A percentile compares a stretch with the other conserved stretches of the same genome.
Evolutionary conservation across 2,797 vertebrate genomes (phyloP).

Genomic region (Morelia viridis): DNA sequence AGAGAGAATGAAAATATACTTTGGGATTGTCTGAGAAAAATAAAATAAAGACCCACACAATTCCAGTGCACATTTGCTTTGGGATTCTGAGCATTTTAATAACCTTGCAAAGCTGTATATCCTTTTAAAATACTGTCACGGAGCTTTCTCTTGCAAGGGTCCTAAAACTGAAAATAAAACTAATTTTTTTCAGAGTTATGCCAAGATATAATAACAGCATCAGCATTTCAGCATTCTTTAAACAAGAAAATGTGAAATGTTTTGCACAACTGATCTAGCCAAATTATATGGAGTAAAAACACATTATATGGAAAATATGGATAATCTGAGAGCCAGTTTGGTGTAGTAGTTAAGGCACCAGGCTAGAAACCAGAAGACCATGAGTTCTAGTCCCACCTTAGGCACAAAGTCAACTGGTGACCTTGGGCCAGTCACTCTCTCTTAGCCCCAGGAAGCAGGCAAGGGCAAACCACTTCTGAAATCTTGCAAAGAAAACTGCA

Average conservation of each 20-base stretch:
- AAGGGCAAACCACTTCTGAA: not conserved
- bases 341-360: not conserved
- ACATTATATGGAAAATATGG: not conserved
- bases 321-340: not conserved
- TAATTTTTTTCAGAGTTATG: not conserved
- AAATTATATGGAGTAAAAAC: not conserved
- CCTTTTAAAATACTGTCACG: not conserved
- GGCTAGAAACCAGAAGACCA: not conserved
- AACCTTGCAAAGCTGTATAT: not conserved
- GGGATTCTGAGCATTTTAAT: not conserved
- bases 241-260: slow-evolving; percentile 2
- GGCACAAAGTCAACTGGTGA: not conserved
- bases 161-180: not conserved
- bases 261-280: not conserved
- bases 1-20: not conserved
- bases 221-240: not conserved
- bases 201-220: not conserved
- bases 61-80: not conserved
- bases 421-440: not conserved
- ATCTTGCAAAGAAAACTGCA: not conserved
- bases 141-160: not conserved
- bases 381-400: not conserved
- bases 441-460: not conserved
- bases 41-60: not conserved
- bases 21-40: not conserved